Evolutionary conservation across 92 coral and sea anemone genomes (phyloP).

Genomic region (Phenganax marumi): DNA sequence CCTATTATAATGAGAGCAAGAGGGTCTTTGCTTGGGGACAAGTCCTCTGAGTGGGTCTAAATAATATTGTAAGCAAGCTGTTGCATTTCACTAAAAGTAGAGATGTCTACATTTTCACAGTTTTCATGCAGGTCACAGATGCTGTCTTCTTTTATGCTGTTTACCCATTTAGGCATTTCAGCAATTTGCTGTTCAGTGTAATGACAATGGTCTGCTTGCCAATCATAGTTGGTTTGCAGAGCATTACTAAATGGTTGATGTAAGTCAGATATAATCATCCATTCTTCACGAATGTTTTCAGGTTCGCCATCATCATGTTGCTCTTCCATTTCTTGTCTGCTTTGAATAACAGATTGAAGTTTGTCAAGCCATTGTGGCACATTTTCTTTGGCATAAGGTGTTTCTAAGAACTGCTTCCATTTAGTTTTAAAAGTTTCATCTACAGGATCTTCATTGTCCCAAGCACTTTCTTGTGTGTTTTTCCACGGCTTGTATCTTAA

Average conservation of each 20-base stretch:
- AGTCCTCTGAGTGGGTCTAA: slow-evolving; percentile 55
- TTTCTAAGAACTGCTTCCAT: slow-evolving; percentile 50
- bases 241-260: slow-evolving; percentile 58
- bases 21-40: slow-evolving; percentile 59
- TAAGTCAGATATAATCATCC: slow-evolving; percentile 57
- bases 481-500: slow-evolving; percentile 58
- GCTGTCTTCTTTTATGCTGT: slow-evolving; percentile 46
- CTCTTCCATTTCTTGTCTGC: slow-evolving; percentile 46
- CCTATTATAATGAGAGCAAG: slow-evolving; percentile 61
- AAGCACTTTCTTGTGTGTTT: slow-evolving; percentile 52
- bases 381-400: slow-evolving; percentile 57
- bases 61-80: slow-evolving; percentile 63
- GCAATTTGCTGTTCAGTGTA: slow-evolving; percentile 63
- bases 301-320: slow-evolving; percentile 33
- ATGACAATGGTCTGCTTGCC: slow-evolving; percentile 55
- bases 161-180: slow-evolving; percentile 66
- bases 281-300: slow-evolving; percentile 53
- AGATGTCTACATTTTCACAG: slow-evolving; percentile 56
- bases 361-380: slow-evolving; percentile 65
- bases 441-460: slow-evolving; percentile 48
- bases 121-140: slow-evolving; percentile 26
- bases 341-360: slow-evolving; percentile 40
- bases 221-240: slow-evolving; percentile 41
- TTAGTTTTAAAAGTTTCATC: slow-evolving; percentile 43
- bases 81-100: slow-evolving; percentile 76